Conservation (phyloP, 2,888 invertebrate species). For the Scrobipalpa atriplicella region DNA sequence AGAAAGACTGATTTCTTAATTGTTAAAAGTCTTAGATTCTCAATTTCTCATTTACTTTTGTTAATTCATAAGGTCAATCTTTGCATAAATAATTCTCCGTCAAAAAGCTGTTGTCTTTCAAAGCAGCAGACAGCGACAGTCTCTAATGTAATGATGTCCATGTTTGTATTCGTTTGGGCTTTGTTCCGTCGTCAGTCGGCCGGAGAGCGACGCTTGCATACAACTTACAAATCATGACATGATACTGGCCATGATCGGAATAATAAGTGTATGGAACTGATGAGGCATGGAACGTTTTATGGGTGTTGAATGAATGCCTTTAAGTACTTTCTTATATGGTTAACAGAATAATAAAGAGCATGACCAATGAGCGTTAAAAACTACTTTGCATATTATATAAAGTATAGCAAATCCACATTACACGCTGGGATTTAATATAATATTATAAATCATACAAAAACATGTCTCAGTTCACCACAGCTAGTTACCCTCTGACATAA, state of each 20-base stretch:
- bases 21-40: too few relatives aligned
- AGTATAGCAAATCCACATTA: too few relatives aligned
- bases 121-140: not conserved
- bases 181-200: slow-evolving; percentile 15
- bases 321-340: too few relatives aligned
- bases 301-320: too few relatives aligned
- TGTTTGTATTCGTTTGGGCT: slow-evolving; percentile 29
- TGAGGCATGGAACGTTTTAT: not conserved
- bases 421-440: too few relatives aligned
- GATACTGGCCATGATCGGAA: slow-evolving; percentile 22
- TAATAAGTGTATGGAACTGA: slow-evolving; percentile 15
- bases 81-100: not conserved
- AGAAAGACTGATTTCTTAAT: too few relatives aligned
- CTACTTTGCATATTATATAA: too few relatives aligned
- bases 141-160: slow-evolving; percentile 32
- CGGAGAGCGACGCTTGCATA: slow-evolving; percentile 19
- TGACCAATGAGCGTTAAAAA: too few relatives aligned
- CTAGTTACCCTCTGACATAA: not conserved
- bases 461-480: not conserved
- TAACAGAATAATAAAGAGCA: too few relatives aligned
- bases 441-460: not conserved
- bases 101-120: slow-evolving; percentile 19
- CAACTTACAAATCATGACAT: slow-evolving; percentile 25
- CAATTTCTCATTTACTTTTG: not conserved
- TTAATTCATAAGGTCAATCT: not conserved